Base-by-base conservation (phyloP, 1,140 invertebrate genomes). In the Leptinotarsa defecta region DNA sequence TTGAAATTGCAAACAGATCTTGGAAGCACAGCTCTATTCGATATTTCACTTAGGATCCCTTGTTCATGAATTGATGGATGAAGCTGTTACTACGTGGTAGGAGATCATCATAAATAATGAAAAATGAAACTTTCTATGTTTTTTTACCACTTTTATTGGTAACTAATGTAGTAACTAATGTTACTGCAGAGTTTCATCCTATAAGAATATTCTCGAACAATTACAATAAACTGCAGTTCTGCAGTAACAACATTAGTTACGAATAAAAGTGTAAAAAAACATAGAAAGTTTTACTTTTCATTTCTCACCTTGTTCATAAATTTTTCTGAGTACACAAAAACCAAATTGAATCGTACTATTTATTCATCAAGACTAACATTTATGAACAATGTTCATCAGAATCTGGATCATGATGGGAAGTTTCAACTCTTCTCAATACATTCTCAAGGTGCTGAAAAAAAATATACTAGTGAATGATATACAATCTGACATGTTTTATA, bases 361-460 rank as follows among this genome's bases (percentile, higher is more conserved):
- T 57, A 57, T 57, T 57, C 15, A 57, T 17, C 3, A 6, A 57
- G n/a, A 57, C 52, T 17, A 57, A 57, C 52, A 57, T 57, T 57
- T 15, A 57, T n/a, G 52, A 17, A 57, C 52, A 57, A 15, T 57
- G 34, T 43, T 43, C 34, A 57, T 57, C 52, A 57, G 17, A 57
- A 15, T 57, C 64, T 24, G 20, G 64, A 67, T 69, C 20, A 24
- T 43, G 20, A 27, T 77, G 64, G 8, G 76, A 78, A 43, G 68
- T 68, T 73, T 81, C 80, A 65, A 80, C 78, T 19, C 76, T 74
- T 48, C 13, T 69, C 15, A 81, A 74, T 57, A 76, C 76, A 34
- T 77, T 74, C 71, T 81, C 77, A 34, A 81, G 67, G 73, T 77
- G 79, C 80, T 81, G 27, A 64, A 81, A 76, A 71, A n/a, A 70